A percentile compares a stretch with the other conserved stretches of the same genome.
These are phyloP conservation scores for Cotesia congregata DNA, from an alignment of 2,888 invertebrate genomes.

Conservation along the genomic window DNA sequence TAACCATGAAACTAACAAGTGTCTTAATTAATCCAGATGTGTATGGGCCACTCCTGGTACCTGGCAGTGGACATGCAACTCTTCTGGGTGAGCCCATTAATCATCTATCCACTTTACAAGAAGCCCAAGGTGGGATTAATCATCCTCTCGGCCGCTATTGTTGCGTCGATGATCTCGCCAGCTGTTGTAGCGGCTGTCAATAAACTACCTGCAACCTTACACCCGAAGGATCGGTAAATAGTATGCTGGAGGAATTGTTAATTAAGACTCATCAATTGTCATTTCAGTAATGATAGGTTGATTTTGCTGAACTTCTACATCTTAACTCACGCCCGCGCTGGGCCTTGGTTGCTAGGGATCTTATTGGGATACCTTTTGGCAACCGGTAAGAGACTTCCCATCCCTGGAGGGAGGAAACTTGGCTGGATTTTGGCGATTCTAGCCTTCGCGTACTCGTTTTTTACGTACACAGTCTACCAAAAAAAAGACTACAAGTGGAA, in stretches of 20 bases:
- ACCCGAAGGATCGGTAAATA: conserved; percentile 21
- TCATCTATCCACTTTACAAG: conserved; percentile 72
- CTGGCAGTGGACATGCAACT: conserved; percentile 75
- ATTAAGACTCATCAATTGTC: background rate
- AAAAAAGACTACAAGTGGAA: conserved; percentile 62
- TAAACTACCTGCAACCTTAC: conserved; percentile 58
- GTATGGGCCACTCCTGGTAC: conserved; percentile 75
- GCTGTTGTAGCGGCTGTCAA: conserved; percentile 65
- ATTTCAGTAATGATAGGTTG: background rate
- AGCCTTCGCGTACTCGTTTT: conserved; percentile 47
- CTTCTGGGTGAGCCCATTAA: conserved; percentile 73
- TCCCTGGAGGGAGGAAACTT: background rate
- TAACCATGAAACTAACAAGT: background rate
- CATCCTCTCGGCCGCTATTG: conserved; percentile 54
- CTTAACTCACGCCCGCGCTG: conserved; percentile 44
- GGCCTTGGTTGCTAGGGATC: conserved; percentile 49
- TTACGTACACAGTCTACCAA: conserved; percentile 55
- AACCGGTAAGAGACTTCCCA: background rate
- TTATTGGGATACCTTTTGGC: conserved; percentile 46
- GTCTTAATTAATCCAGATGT: conserved; percentile 55
- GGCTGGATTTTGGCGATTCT: conserved; percentile 50
- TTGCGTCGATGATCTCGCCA: conserved; percentile 61
- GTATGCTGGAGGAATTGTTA: no score
- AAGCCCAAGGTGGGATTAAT: conserved; percentile 65
- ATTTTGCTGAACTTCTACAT: conserved; percentile 41